Base-by-base conservation (phyloP, 2,888 invertebrate genomes). In the Danaus chrysippus region DNA sequence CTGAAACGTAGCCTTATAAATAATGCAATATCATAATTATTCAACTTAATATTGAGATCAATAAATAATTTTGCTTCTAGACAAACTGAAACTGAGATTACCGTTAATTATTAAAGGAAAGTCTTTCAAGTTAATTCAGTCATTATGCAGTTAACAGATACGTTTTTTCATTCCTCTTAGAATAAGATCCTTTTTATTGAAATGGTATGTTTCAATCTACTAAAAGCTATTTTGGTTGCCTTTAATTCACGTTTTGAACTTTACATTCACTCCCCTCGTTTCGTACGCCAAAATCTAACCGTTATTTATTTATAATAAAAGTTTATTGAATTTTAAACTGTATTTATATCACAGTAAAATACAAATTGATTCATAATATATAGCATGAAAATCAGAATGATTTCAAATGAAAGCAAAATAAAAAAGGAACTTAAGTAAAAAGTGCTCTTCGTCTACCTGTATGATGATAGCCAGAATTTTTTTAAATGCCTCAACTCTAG, bases 221-320 rank as follows among this genome's bases (percentile, higher is more conserved):
- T 76, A 80, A 82, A 77, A 79, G 78, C 77, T 75, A 75, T 73
- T 72, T 72, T 77, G 68, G 76, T 75, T 73, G 65, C 71, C 70
- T 72, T 71, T 71, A 73, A 75, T 76, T 75, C 70, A 64, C 73
- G 70, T 66, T 70, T 68, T 53, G 55, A 44, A 43, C 58, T 44
- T 58, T 64, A 59, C 61, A 59, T 58, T 58, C 62, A 61, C 62
- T 56, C 56, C 53, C 58, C 58, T 46, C 52, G 53, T 43, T 43
- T 46, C 44, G 54, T 58, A 23, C 54, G 54, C 56, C 41, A 54
- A 62, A 58, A 58, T 58, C 62, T 62, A 12, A 54, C 53, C 54
- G 34, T 46, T 57, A 57, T 46, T 46, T 23, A 23, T 46, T 42
- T 56, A 49, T 17, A 49, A 15, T 54, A 34, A 54, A 54, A 11